Base-by-base conservation (phyloP, 1,140 invertebrate genomes). In the Lordiphosa collinella region DNA sequence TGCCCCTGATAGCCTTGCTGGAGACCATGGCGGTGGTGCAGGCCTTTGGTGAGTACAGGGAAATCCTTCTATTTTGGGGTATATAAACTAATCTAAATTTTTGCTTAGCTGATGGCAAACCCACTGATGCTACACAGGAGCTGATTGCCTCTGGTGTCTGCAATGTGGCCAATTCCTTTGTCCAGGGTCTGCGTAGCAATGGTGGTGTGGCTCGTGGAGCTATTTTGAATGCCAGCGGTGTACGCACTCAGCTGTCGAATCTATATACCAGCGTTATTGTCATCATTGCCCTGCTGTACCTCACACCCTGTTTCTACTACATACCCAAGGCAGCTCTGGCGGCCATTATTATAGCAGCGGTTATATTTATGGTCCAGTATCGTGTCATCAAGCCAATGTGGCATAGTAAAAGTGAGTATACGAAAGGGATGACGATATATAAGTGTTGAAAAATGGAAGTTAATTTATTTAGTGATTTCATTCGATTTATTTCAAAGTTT, bases 221-320 rank as follows among this genome's bases (percentile, higher is more conserved):
- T 44, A 96, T 99, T 1, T 95, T 96, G 79, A 95, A 97, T 84
- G 93, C 94, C 38, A 96, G 95, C 74, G 97, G 97, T 5, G 96
- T 97, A 0, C 92, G 93, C 70, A 97, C 96, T 2, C 94, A 96
- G 5, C 86, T 97, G 29, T 95, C 94, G 12, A 96, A 96, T 9
- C 75, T 98, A 10, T 88, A 88, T 44, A 86, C 89, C 92, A 94
- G 95, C 49, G 76, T 92, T 35, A 91, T 96, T 36, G 94, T 96
- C 4, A 88, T 96, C 29, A 87, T 95, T 40, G 94, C 95, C 0
- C 78, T 96, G 32, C 91, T 91, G 38, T 91, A 95, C 63, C 89
- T 96, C 6, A 95, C 95, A 0, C 94, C 94, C 10, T 95, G 93
- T 67, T 96, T 96, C 87, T 94, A 92, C 84, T 96, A 92, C 72